phyloP scores from a whole-genome alignment of 2,888 invertebrate genomes.

The Rotaria sp. region DNA sequence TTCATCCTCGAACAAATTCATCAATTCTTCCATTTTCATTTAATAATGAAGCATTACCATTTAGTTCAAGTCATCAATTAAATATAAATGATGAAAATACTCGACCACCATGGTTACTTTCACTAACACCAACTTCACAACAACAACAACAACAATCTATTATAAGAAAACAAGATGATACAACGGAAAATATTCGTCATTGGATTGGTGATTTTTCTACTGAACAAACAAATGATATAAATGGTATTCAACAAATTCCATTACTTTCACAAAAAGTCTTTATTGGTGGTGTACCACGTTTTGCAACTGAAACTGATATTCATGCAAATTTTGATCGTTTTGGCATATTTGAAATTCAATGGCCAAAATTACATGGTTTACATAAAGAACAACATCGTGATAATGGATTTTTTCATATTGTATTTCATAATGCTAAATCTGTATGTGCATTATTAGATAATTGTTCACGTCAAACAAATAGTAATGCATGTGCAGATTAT shows the following conservation, averaged over 20 bases:
- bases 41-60: slow-evolving; percentile 2
- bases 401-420: slow-evolving; percentile 28
- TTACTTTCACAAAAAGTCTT: slow-evolving; percentile 27
- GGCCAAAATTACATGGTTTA: slow-evolving; percentile 4
- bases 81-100: not conserved
- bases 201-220: slow-evolving; percentile 21
- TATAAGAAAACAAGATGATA: not conserved
- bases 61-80: not conserved
- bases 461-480: slow-evolving; percentile 14
- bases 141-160: not conserved
- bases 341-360: slow-evolving; percentile 25
- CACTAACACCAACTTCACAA: not conserved
- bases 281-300: slow-evolving; percentile 29
- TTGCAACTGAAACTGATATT: slow-evolving; percentile 27
- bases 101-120: not conserved
- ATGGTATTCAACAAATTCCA: slow-evolving; percentile 21
- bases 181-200: slow-evolving; percentile 28
- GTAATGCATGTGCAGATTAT: slow-evolving; percentile 1
- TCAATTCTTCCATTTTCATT: not conserved
- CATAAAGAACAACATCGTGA: slow-evolving; percentile 25
- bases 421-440: slow-evolving; percentile 19
- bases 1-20: not conserved
- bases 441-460: not conserved
- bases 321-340: slow-evolving; percentile 26
- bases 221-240: not conserved